Evolutionary conservation across 2,113 vertebrate species (phyloP).

Genomic region (Corvus hawaiiensis): DNA sequence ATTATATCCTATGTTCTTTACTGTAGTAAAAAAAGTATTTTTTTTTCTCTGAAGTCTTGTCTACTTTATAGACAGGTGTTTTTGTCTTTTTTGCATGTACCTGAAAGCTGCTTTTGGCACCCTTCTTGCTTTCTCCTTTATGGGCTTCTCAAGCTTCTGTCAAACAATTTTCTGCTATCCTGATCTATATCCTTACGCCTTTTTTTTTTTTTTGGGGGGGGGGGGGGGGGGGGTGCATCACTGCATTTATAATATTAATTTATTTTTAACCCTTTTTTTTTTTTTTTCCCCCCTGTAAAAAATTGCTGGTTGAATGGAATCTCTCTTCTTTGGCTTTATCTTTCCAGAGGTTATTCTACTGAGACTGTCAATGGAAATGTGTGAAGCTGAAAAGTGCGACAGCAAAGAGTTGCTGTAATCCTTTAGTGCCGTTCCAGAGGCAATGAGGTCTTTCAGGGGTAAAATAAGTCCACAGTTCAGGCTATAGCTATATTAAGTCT

Average conservation of each 20-base stretch:
- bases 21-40: background rate
- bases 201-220: background rate
- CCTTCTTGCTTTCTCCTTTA: background rate
- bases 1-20: background rate
- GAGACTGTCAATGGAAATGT: background rate
- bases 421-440: background rate
- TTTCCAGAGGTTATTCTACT: background rate
- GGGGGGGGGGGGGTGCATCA: accelerated
- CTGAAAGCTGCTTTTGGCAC: background rate
- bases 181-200: background rate
- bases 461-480: background rate
- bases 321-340: background rate
- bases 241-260: background rate
- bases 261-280: background rate
- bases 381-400: background rate
- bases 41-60: background rate
- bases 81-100: background rate
- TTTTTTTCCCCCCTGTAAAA: background rate
- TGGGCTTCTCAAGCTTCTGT: background rate
- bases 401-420: background rate
- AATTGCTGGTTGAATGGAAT: background rate
- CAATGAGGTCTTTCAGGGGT: background rate
- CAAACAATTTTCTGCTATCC: background rate
- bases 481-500: background rate
- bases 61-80: background rate